A percentile compares a stretch with the other conserved stretches of the same genome.
Evolutionary conservation across 64 coral and sea anemone genomes (phyloP).

Genomic region (Trachythela sp.): DNA sequence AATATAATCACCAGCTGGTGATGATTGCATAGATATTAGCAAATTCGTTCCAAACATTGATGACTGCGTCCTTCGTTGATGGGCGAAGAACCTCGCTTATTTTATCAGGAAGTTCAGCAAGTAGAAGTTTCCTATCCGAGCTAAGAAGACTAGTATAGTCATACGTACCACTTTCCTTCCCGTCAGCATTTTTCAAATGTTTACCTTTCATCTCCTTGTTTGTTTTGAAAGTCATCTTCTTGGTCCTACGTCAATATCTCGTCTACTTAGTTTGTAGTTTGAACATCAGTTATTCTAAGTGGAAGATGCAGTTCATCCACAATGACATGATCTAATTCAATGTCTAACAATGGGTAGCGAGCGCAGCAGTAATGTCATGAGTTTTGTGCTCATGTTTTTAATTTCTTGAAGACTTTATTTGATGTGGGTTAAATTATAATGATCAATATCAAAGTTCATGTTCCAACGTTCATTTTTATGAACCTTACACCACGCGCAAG

Average conservation of each 20-base stretch:
- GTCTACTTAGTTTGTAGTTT: not conserved
- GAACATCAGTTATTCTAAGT: conserved; percentile 32
- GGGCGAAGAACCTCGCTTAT: not conserved
- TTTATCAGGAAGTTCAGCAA: conserved; percentile 6
- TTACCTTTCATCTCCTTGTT: not conserved
- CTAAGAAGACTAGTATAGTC: not conserved
- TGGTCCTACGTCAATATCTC: not conserved
- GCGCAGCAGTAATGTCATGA: conserved; percentile 31
- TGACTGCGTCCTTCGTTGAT: not conserved
- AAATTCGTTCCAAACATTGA: not conserved
- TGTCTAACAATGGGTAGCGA: conserved; percentile 30
- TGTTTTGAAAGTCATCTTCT: conserved; percentile 22
- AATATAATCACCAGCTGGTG: not conserved
- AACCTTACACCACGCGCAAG: conserved; percentile 48
- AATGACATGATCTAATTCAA: conserved; percentile 46
- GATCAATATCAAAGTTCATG: not conserved
- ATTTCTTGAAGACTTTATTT: conserved; percentile 11
- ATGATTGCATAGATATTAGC: not conserved
- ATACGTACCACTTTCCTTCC: not conserved
- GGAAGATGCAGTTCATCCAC: conserved; percentile 43
- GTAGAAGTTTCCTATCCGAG: not conserved
- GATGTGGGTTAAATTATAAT: not conserved
- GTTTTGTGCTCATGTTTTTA: not conserved
- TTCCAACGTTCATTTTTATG: conserved; percentile 38
- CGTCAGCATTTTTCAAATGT: not conserved